Conservation (phyloP, 2,797 vertebrate genomes). For the Poecilia picta region DNA sequence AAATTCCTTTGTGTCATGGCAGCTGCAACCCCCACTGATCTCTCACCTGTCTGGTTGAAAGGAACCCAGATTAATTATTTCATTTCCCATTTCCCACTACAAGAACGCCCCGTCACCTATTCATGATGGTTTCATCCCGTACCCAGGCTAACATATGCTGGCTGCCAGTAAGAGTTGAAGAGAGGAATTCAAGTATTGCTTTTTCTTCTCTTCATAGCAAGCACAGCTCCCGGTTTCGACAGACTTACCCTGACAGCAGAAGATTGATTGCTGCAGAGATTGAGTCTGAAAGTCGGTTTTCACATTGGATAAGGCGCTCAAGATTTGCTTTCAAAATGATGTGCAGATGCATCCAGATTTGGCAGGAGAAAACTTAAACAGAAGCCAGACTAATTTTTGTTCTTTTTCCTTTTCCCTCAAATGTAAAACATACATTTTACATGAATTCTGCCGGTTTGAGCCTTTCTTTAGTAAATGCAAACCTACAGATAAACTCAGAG, state of each 20-base stretch:
- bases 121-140: constrained; percentile 58
- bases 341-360: constrained; percentile 70
- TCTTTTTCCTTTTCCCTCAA: constrained; percentile 41
- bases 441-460: constrained; percentile 40
- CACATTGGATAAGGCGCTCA: constrained; percentile 65
- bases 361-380: constrained; percentile 61
- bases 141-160: constrained; percentile 70
- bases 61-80: constrained; percentile 46
- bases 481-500: constrained; percentile 21
- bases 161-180: constrained; percentile 70
- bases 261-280: constrained; percentile 78
- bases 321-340: constrained; percentile 76
- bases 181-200: constrained; percentile 76
- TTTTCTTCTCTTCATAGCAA: constrained; percentile 56
- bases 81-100: constrained; percentile 32
- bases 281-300: constrained; percentile 75
- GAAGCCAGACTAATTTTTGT: constrained; percentile 53
- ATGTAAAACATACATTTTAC: constrained; percentile 58
- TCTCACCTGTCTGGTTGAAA: constrained; percentile 29
- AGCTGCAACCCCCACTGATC: constrained; percentile 18
- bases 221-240: constrained; percentile 57
- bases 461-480: constrained; percentile 46
- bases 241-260: constrained; percentile 67
- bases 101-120: constrained; percentile 43
- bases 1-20: constrained; percentile 26